Evolutionary conservation across 2,113 vertebrate species (phyloP).

Genomic region (Xiphias gladius): DNA sequence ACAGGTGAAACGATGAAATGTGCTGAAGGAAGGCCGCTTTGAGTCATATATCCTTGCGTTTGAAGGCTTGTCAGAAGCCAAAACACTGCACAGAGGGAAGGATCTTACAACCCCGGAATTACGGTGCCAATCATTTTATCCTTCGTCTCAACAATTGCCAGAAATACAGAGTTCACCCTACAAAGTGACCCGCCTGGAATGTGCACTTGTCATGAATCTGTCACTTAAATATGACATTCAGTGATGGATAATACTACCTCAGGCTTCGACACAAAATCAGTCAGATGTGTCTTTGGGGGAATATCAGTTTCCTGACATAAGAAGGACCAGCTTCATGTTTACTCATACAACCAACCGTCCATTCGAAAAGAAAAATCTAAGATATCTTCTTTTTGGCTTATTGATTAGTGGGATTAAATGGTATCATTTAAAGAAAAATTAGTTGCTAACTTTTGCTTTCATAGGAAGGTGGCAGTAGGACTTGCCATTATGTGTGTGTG

Average conservation of each 20-base stretch:
- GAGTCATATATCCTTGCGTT: no score
- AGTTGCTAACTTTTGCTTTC: not conserved
- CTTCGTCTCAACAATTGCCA: not conserved
- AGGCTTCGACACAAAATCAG: not conserved
- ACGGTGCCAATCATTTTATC: no score
- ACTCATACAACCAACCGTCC: not conserved
- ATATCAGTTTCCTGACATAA: conserved; percentile 3
- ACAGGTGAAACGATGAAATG: no score
- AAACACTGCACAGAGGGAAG: not conserved
- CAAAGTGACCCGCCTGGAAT: not conserved
- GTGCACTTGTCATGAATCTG: not conserved
- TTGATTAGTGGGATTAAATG: not conserved
- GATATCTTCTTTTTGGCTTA: not conserved
- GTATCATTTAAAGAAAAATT: conserved; percentile 8
- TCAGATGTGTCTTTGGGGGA: not conserved
- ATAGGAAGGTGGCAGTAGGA: not conserved
- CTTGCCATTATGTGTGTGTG: not conserved
- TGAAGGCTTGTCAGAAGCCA: no score
- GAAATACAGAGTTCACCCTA: not conserved
- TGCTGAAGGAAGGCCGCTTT: no score
- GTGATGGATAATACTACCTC: conserved; percentile 25
- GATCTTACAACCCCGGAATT: not conserved
- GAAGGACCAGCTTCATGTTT: not conserved
- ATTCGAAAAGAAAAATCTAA: not conserved
- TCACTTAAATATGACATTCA: not conserved